phyloP scores from a whole-genome alignment of 2,113 vertebrate genomes.

The Vireo altiloquus region DNA sequence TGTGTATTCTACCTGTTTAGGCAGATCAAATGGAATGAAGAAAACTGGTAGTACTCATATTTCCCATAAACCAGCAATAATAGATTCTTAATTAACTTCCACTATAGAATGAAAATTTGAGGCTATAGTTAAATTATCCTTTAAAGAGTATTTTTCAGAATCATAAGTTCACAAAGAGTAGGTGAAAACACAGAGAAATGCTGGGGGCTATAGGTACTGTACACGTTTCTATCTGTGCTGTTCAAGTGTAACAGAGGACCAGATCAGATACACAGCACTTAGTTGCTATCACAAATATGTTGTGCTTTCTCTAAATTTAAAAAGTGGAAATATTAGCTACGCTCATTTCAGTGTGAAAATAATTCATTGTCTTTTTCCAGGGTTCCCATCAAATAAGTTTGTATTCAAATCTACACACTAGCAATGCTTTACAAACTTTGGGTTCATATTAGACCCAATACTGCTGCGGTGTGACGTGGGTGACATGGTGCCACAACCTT shows the following conservation, averaged over 20 bases:
- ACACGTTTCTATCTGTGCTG: not conserved
- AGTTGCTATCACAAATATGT: not conserved
- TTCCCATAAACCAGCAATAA: not conserved
- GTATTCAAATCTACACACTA: not conserved
- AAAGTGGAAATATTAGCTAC: not conserved
- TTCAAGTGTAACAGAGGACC: not conserved
- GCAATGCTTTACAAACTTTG: not conserved
- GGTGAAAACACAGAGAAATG: not conserved
- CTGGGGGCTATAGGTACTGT: accelerated
- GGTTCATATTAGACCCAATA: not conserved
- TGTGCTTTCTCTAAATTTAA: not conserved
- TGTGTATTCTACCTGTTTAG: not conserved
- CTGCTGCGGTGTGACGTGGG: too few relatives aligned
- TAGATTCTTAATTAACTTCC: not conserved
- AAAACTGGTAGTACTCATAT: not conserved
- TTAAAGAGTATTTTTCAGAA: not conserved
- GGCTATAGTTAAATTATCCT: not conserved
- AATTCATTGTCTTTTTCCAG: not conserved
- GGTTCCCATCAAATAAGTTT: not conserved
- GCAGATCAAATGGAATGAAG: not conserved
- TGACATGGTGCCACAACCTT: too few relatives aligned
- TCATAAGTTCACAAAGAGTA: not conserved
- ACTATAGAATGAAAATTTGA: not conserved
- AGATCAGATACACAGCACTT: not conserved
- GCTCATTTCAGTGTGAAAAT: not conserved